These are phyloP conservation scores for Poecilus cupreus DNA, from an alignment of 2,888 invertebrate species.

Conservation along the genomic window DNA sequence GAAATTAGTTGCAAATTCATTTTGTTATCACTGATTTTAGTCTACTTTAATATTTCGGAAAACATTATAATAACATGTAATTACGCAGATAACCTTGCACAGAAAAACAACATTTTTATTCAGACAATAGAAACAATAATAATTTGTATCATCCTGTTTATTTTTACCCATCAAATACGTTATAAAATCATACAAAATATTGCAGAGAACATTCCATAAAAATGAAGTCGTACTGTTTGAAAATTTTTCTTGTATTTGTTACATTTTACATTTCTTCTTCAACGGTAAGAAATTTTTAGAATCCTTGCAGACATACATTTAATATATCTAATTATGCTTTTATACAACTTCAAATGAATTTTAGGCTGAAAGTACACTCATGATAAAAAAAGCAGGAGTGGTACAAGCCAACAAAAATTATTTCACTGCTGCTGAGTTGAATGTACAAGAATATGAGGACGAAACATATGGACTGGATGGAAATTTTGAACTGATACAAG, in stretches of 20 bases:
- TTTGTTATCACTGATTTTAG: not conserved
- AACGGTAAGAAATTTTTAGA: not conserved
- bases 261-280: not conserved
- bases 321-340: too few species aligned
- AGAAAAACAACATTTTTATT: not conserved
- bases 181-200: not conserved
- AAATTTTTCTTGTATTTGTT: not conserved
- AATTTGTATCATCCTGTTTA: not conserved
- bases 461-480: not conserved
- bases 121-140: not conserved
- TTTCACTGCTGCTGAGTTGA: conserved; percentile 13
- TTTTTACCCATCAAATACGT: not conserved
- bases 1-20: not conserved
- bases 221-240: not conserved
- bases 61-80: too few species aligned
- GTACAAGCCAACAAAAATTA: conserved; percentile 22
- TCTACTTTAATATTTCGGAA: too few species aligned
- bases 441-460: not conserved
- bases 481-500: conserved; percentile 15
- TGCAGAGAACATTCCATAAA: not conserved
- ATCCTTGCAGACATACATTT: too few species aligned
- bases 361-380: not conserved
- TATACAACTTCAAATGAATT: too few species aligned
- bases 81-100: too few species aligned
- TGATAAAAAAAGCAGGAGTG: conserved; percentile 34